Evolutionary conservation across 2,888 invertebrate species (phyloP).

Genomic region (Celastrina argiolus): DNA sequence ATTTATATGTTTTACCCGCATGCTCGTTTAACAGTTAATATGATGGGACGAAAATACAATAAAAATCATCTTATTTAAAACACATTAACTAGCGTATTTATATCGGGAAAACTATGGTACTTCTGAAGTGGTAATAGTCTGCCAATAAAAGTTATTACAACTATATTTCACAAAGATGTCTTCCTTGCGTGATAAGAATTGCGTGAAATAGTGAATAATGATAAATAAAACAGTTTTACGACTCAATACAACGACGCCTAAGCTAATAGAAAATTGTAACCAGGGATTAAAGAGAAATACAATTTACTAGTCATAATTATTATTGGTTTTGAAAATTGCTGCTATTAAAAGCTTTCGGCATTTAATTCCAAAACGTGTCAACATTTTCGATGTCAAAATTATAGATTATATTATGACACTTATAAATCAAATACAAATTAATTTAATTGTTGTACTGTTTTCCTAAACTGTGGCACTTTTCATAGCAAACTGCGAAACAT

Average conservation of each 20-base stretch:
- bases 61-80: not conserved
- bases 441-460: not conserved
- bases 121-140: not conserved
- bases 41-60: not conserved
- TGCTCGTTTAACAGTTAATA: too few species aligned
- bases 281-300: too few species aligned
- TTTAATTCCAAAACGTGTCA: too few species aligned
- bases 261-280: not conserved
- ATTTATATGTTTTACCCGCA: too few species aligned
- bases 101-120: too few species aligned
- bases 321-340: too few species aligned
- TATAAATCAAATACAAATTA: not conserved
- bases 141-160: not conserved
- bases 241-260: not conserved
- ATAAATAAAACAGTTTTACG: not conserved
- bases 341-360: too few species aligned
- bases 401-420: too few species aligned
- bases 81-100: too few species aligned
- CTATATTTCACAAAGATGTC: slow-evolving; percentile 1
- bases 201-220: not conserved
- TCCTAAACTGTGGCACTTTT: slow-evolving; percentile 30
- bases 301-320: too few species aligned
- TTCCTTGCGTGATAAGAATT: not conserved
- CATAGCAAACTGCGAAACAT: slow-evolving; percentile 22
- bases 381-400: too few species aligned